Evolutionary conservation across 2,113 vertebrate species (phyloP), one percentile per base, ranked within the genome.

Genomic region (Apeltes quadracus): DNA sequence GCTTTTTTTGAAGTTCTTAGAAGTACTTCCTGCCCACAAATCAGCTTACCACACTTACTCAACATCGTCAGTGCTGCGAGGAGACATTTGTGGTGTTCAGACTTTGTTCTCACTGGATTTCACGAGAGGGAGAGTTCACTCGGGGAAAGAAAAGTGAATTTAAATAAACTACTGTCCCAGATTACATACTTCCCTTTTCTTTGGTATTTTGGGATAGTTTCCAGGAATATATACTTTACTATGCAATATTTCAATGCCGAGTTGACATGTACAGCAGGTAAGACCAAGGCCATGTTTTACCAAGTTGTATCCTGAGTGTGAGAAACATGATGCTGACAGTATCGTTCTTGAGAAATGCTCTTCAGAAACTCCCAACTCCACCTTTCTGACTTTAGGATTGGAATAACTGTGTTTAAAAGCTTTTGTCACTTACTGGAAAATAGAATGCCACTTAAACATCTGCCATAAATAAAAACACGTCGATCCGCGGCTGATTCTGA

Each of bases 11-110:
- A 74, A 54, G 27, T 38, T 76, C 38, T 81, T 58, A 70, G 59
- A 85, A 82, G 71, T 55, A 69, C 73, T 75, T 86, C 75, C 43
- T 46, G 44, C 81, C 81, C 66, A 1, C 78, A 78, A 43, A 59
- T 62, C 41, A 72, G 48, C 7, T 16, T 16, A 10, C 23, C 5
- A 41, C 25, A 4, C 27, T n/a, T n/a, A n/a, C n/a, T n/a, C n/a
- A 36, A 51, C 53, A 57, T 65, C 72, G 55, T 44, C 48, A 62
- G 29, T 48, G 36, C 56, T 18, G 55, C 36, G 55, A 68, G 50
- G 43, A 67, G 76, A 69, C 51, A 59, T 3, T 2, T 5, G 44
- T 44, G 69, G 53, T 82, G 82, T 84, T 64, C 55, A 4, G 16
- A 27, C 43, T 50, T 29, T 39, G 67, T 20, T 57, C 63, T 69